These are phyloP conservation scores for Tribolium castaneum DNA, from an alignment of 1,140 invertebrate genomes.

Conservation along the genomic window DNA sequence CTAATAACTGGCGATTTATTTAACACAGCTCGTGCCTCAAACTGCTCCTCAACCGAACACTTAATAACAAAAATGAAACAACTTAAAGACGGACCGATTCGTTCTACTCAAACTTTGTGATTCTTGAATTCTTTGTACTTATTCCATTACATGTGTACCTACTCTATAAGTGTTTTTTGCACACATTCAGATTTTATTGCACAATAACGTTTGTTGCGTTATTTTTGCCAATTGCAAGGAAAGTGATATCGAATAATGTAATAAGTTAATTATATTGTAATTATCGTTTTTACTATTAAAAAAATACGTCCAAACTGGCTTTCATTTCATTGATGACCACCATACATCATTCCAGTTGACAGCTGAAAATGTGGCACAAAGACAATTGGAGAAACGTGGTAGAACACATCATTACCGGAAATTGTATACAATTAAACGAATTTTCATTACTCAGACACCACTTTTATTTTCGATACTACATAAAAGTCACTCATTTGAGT, in stretches of 20 bases:
- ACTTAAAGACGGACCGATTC: too few relatives aligned
- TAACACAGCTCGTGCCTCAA: too few relatives aligned
- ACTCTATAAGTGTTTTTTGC: conserved; percentile 16
- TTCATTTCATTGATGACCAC: not conserved
- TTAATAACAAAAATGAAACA: too few relatives aligned
- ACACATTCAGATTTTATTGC: conserved; percentile 31
- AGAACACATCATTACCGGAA: not conserved
- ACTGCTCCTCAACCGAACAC: too few relatives aligned
- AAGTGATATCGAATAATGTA: conserved; percentile 33
- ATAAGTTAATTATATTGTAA: conserved; percentile 30
- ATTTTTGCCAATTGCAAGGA: conserved; percentile 34
- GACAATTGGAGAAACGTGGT: not conserved
- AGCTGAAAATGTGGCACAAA: not conserved
- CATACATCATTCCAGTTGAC: not conserved
- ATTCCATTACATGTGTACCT: conserved; percentile 29
- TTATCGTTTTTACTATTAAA: conserved; percentile 27
- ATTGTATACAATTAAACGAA: not conserved
- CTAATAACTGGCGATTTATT: not conserved
- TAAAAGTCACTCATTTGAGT: too few relatives aligned
- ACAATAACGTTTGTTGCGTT: conserved; percentile 23
- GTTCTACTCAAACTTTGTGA: conserved; percentile 30
- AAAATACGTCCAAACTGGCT: conserved; percentile 13
- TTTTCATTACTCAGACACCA: too few relatives aligned
- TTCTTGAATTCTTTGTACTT: conserved; percentile 22
- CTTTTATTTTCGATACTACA: too few relatives aligned